Conservation (phyloP, 1,140 invertebrate species). For the Mya arenaria region DNA sequence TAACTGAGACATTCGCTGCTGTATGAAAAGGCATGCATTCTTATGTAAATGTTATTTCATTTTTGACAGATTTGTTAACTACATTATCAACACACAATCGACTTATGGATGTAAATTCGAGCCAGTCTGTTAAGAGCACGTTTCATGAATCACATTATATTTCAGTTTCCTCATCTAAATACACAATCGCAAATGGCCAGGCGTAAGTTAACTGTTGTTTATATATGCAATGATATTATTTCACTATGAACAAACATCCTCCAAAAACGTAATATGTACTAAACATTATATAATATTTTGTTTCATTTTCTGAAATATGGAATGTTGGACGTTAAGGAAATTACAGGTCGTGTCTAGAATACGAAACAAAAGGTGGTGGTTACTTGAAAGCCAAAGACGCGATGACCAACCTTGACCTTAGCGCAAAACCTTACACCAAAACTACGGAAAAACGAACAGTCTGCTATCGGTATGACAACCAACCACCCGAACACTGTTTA, state of each 20-base stretch:
- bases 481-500: not conserved
- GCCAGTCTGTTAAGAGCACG: no score
- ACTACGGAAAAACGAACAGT: not conserved
- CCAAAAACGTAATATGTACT: no score
- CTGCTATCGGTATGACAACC: slow-evolving; percentile 9
- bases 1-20: no score
- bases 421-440: not conserved
- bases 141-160: no score
- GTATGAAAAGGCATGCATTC: no score
- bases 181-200: no score
- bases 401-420: not conserved
- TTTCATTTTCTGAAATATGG: not conserved
- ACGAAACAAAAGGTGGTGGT: not conserved
- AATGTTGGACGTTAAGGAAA: not conserved
- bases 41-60: no score
- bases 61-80: no score
- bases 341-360: slow-evolving; percentile 6
- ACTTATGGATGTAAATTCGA: no score
- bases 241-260: no score
- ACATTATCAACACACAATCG: no score
- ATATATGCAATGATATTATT: not conserved
- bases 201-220: not conserved
- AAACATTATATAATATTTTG: not conserved
- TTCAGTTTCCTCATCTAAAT: no score
- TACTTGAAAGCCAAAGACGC: not conserved